Evolutionary conservation across 2,113 vertebrate species (phyloP), one percentile per base, ranked within the genome.

Genomic region (Scolopax mira): DNA sequence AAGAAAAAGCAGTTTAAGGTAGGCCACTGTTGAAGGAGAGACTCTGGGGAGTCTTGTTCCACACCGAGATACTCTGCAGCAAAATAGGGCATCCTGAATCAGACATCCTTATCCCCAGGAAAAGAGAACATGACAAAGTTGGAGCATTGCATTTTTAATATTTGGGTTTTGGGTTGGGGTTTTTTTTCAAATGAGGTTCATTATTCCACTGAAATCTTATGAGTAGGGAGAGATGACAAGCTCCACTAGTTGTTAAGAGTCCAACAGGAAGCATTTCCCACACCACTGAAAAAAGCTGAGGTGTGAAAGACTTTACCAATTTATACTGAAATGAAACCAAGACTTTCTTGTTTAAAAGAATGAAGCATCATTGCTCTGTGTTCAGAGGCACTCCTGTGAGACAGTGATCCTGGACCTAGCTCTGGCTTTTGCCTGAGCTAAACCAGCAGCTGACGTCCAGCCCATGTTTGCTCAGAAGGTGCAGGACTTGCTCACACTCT

Each of bases 381-480:
- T 39, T 71, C 18, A 49, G 37, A 31, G 37, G 13, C 16, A 31
- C 39, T 19, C 16, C 39, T 2, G 1, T 3, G 10, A 44, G 69
- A 18, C 30, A 42, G 8, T 17, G 46, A 72, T 51, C 22, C 24
- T n/a, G 18, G 42, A 44, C 21, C n/a, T 57, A 79, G 37, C 66
- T 61, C 46, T 70, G 90, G 33, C 51, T 94, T 85, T 62, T 62
- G 27, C 37, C 55, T 33, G 42, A 66, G 41, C 23, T 48, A 18
- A 73, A 24, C 25, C 41, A 60, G 70, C 24, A n/a, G 30, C 62
- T 91, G 21, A 0, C 14, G 54, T 13, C 44, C 28, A 72, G 17
- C 39, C 10, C 0, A 0, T 6, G 24, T 27, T 37, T 1, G 2
- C 58, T 58, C 3, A 1, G 73, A 52, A 75, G 18, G 11, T 27